These are phyloP conservation scores for Aspidoscelis tigris DNA, from an alignment of 2,113 vertebrate genomes.

Conservation along the genomic window DNA sequence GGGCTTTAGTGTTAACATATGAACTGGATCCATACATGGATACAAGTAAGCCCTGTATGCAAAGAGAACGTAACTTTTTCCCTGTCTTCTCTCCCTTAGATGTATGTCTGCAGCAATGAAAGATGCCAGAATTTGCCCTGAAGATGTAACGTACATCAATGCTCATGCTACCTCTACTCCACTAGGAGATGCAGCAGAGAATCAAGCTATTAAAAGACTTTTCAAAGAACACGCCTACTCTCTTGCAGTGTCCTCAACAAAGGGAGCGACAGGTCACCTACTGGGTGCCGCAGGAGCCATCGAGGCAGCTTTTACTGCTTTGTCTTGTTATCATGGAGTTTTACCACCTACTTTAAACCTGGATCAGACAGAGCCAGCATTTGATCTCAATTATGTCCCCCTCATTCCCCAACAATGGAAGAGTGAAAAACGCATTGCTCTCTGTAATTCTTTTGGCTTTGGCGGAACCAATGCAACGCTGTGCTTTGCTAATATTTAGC, in stretches of 20 bases:
- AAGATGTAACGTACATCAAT: slow-evolving; percentile 90
- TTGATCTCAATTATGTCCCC: slow-evolving; percentile 93
- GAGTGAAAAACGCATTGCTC: slow-evolving; percentile 78
- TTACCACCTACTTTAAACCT: slow-evolving; percentile 95
- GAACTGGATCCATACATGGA: no score
- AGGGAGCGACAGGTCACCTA: slow-evolving; percentile 94
- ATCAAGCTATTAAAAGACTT: slow-evolving; percentile 89
- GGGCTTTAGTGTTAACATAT: no score
- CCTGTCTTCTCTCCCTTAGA: slow-evolving; percentile 69
- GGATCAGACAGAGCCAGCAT: slow-evolving; percentile 86
- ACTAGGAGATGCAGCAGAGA: slow-evolving; percentile 94
- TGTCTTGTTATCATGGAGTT: slow-evolving; percentile 87
- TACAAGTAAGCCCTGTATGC: background rate
- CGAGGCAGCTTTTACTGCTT: slow-evolving; percentile 89
- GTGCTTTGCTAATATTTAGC: slow-evolving; percentile 85
- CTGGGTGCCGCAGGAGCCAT: slow-evolving; percentile 92
- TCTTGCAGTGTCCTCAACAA: slow-evolving; percentile 92
- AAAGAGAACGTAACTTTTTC: slow-evolving; percentile 12
- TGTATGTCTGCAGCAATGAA: slow-evolving; percentile 93
- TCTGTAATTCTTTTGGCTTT: slow-evolving; percentile 97
- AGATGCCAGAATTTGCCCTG: slow-evolving; percentile 79
- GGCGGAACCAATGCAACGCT: slow-evolving; percentile 95
- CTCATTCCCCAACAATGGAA: slow-evolving; percentile 86
- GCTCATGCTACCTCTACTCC: slow-evolving; percentile 96
- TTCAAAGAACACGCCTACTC: slow-evolving; percentile 76